Base-by-base conservation (phyloP, 2,113 vertebrate species). In the Tetrao urogallus region DNA sequence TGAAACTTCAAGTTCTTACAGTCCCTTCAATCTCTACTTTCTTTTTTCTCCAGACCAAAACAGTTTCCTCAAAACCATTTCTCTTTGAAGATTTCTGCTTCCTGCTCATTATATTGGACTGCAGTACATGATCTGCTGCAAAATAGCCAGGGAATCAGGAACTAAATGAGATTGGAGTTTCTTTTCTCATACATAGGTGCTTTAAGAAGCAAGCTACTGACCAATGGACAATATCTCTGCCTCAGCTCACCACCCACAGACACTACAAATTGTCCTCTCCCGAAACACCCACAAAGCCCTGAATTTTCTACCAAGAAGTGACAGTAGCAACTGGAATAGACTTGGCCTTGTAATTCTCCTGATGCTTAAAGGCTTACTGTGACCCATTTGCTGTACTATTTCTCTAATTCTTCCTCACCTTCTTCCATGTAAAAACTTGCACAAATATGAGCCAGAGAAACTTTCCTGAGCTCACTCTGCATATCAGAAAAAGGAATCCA, bases 71-170 rank as follows among this genome's bases (percentile, higher is more conserved):
- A 92, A 78, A 34, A 72, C 30, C 38, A 45, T 50, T 77, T 86
- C 61, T 48, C 70, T 43, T 76, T 61, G 57, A 70, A 2, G 15
- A 15, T 22, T 61, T n/a, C 65, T 65, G 78, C 57, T 86, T 86
- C 38, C 17, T 9, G 5, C 34, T 64, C 28, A 48, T 40, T 28
- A 50, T 38, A 43, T 47, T 63, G 73, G 86, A 18, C 20, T 42
- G 77, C 3, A 18, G 72, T 82, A 73, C 3, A 20, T 34, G 48
- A 19, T 14, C 54, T 82, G 11, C 50, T 27, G 38, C 34, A 87
- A 72, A 94, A 80, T 85, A 80, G 90, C 82, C 52, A 47, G 80
- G 86, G 81, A 87, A 80, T 71, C 60, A 61, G 88, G 93, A 61
- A 24, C 30, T 61, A 89, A 54, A 60, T 40, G 47, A 38, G 50